Conservation (phyloP, 2,888 invertebrate species). For the Conistra vaccinii region DNA sequence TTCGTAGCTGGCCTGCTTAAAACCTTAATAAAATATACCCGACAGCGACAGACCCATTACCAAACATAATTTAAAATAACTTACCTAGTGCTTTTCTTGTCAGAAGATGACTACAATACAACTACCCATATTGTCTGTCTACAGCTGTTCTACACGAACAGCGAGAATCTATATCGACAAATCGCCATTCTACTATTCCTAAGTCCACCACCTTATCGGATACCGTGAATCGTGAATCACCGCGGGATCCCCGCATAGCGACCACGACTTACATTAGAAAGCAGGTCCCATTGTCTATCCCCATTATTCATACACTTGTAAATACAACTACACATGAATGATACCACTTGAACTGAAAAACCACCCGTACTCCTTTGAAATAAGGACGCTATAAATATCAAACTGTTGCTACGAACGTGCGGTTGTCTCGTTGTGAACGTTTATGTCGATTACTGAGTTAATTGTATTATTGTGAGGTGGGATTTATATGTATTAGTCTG, state of each 20-base stretch:
- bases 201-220: slow-evolving; percentile 1
- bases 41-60: neutral
- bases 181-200: slow-evolving; percentile 19
- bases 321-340: slow-evolving; percentile 27
- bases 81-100: neutral
- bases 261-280: slow-evolving; percentile 60
- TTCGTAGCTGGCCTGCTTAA: neutral
- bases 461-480: slow-evolving; percentile 34
- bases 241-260: slow-evolving; percentile 53
- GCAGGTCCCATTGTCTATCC: slow-evolving; percentile 61
- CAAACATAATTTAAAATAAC: neutral
- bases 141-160: neutral
- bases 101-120: neutral
- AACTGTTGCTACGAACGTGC: neutral
- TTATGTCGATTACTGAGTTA: slow-evolving; percentile 37
- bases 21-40: neutral
- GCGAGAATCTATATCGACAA: neutral
- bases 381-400: neutral
- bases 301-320: slow-evolving; percentile 55
- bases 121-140: neutral
- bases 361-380: neutral
- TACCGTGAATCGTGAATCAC: slow-evolving; percentile 63
- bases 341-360: slow-evolving; percentile 5
- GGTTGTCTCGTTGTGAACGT: slow-evolving; percentile 2
- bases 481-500: slow-evolving; percentile 14